Evolutionary conservation across 2,797 vertebrate genomes (phyloP).

Genomic region (Balearica regulorum): DNA sequence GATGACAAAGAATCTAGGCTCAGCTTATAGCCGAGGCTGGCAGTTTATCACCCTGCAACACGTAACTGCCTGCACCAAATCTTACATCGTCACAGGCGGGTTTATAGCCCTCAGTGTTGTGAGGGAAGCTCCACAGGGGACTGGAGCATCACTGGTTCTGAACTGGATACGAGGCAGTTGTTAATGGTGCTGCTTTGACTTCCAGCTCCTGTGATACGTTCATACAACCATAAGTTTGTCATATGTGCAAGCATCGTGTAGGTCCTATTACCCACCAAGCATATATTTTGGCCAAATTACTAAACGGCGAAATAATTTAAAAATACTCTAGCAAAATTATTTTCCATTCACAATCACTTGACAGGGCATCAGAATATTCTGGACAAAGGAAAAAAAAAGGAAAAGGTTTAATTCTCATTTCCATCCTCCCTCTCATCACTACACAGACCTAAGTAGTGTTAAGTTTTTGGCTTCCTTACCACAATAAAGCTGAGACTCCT

Average conservation of each 20-base stretch:
- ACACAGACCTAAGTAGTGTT: background rate
- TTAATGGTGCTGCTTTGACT: background rate
- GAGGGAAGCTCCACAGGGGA: background rate
- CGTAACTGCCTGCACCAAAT: background rate
- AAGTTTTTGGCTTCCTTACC: background rate
- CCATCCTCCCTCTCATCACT: background rate
- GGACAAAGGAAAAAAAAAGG: background rate
- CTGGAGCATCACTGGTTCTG: background rate
- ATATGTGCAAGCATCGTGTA: accelerated
- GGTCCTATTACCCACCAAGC: background rate
- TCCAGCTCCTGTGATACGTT: background rate
- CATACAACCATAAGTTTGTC: background rate
- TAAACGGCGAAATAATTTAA: background rate
- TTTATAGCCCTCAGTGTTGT: background rate
- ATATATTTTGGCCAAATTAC: background rate
- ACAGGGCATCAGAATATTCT: background rate
- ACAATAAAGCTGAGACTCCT: background rate
- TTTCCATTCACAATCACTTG: background rate
- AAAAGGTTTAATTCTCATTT: background rate
- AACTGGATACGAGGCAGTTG: background rate
- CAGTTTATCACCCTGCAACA: background rate
- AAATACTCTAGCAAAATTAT: background rate
- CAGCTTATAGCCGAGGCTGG: background rate
- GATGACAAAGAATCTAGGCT: background rate
- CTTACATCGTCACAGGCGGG: accelerated